phyloP scores from a whole-genome alignment of 2,797 vertebrate species.

The Sciaenops ocellatus region DNA sequence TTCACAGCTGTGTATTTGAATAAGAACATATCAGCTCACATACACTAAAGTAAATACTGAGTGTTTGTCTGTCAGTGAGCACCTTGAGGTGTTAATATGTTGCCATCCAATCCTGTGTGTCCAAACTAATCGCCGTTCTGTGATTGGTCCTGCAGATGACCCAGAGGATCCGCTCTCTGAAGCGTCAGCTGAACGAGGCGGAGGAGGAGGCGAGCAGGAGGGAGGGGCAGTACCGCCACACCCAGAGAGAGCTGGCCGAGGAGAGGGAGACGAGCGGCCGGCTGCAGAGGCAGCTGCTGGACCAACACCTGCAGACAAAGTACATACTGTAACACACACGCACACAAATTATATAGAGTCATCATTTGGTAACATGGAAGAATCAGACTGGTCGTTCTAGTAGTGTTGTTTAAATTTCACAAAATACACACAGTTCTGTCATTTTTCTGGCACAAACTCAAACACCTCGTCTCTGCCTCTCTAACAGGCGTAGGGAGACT shows the following conservation, averaged over 20 bases:
- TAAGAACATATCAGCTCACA: too few species aligned
- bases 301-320: conserved; percentile 84
- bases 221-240: conserved; percentile 79
- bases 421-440: background rate
- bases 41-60: too few species aligned
- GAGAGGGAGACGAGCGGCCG: conserved; percentile 81
- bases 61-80: too few species aligned
- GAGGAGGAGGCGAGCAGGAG: conserved; percentile 85
- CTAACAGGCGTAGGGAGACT: conserved; percentile 80
- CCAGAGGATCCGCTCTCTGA: conserved; percentile 85
- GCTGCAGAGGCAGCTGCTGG: conserved; percentile 83
- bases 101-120: background rate
- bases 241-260: conserved; percentile 84
- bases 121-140: conserved; percentile 13
- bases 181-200: conserved; percentile 86
- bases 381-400: background rate
- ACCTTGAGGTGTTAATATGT: background rate
- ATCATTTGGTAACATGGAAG: background rate
- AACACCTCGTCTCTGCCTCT: background rate
- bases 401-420: background rate
- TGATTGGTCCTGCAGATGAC: conserved; percentile 76
- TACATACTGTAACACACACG: conserved; percentile 31
- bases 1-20: too few species aligned
- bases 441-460: background rate
- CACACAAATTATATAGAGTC: background rate